phyloP scores from a whole-genome alignment of 2,797 vertebrate species.

The Allobates femoralis region DNA sequence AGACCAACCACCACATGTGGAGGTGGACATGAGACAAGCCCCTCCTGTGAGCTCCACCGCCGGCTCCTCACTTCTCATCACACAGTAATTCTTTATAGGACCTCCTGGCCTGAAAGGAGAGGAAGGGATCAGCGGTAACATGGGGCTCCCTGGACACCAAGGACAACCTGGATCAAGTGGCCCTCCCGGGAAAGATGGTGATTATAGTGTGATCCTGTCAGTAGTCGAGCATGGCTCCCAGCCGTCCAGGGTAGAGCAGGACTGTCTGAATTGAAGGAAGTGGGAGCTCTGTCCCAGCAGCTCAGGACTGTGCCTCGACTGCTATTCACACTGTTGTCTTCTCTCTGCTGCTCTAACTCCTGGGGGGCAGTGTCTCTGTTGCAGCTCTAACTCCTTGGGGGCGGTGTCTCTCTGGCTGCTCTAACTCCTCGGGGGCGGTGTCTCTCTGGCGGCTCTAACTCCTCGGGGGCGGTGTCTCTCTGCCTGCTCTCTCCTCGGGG shows the following conservation, averaged over 20 bases:
- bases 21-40: too few species aligned
- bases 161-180: neutral
- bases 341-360: too few species aligned
- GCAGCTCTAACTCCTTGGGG: too few species aligned
- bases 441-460: too few species aligned
- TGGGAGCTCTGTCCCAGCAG: neutral
- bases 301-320: too few species aligned
- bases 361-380: too few species aligned
- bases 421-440: too few species aligned
- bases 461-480: too few species aligned
- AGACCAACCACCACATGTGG: neutral
- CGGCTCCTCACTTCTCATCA: neutral
- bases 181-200: neutral
- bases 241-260: neutral
- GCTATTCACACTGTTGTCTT: too few species aligned
- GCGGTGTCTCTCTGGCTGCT: too few species aligned
- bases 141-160: neutral
- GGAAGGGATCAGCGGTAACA: neutral
- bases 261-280: neutral
- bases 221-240: neutral
- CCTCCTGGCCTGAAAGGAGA: conserved; percentile 11
- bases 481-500: too few species aligned
- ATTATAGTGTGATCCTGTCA: neutral
- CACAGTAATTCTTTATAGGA: neutral
- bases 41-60: too few species aligned